Conservation (phyloP, 2,888 invertebrate species). For the Spilarctia lutea region DNA sequence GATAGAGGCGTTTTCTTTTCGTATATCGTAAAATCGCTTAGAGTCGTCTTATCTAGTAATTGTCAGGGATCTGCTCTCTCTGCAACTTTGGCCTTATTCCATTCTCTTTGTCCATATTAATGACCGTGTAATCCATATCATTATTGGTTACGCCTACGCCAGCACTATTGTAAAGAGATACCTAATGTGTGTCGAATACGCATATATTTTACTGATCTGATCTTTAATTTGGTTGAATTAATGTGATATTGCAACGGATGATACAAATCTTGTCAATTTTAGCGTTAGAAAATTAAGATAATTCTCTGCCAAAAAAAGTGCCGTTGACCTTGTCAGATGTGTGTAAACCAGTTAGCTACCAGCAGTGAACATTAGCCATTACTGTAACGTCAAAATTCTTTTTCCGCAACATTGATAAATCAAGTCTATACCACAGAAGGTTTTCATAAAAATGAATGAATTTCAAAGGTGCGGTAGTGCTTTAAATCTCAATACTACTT, state of each 20-base stretch:
- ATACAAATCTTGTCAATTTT: too few species aligned
- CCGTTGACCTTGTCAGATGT: too few species aligned
- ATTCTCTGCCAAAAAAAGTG: too few species aligned
- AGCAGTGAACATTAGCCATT: too few species aligned
- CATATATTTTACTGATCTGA: not conserved
- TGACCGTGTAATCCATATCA: not conserved
- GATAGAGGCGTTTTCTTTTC: too few species aligned
- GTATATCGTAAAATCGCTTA: not conserved
- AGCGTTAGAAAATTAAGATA: too few species aligned
- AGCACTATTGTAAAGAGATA: not conserved
- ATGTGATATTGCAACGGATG: too few species aligned
- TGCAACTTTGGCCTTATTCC: not conserved
- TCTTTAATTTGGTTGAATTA: not conserved
- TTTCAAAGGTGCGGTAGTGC: not conserved
- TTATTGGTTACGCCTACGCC: not conserved
- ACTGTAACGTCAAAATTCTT: not conserved
- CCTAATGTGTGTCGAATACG: not conserved
- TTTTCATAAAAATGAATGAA: not conserved
- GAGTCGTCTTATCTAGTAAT: not conserved
- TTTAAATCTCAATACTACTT: not conserved
- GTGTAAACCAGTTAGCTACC: not conserved
- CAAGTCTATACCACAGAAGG: not conserved
- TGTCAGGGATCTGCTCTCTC: not conserved
- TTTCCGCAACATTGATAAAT: not conserved
- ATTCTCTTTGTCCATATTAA: not conserved